These are phyloP conservation scores for Campylorhamphus procurvoides DNA, from an alignment of 2,113 vertebrate species.

Conservation along the genomic window DNA sequence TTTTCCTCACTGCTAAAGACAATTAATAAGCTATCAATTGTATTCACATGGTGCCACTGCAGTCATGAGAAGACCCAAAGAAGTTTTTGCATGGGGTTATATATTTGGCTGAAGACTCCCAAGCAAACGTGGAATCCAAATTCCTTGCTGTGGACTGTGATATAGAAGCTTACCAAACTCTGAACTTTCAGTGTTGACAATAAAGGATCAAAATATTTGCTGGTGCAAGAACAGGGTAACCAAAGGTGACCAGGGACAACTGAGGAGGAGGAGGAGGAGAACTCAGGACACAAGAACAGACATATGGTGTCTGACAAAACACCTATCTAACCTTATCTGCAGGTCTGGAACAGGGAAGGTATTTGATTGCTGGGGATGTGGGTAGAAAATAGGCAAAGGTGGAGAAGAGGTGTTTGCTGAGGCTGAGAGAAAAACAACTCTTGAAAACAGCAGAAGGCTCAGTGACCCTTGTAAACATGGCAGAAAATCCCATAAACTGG, in stretches of 20 bases:
- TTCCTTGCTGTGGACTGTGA: not conserved
- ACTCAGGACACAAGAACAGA: not conserved
- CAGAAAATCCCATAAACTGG: not conserved
- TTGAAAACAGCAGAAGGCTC: not conserved
- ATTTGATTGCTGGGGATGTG: not conserved
- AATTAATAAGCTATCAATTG: not conserved
- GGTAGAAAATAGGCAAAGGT: not conserved
- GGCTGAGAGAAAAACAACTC: not conserved
- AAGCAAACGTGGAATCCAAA: not conserved
- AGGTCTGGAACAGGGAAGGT: not conserved
- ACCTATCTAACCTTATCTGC: not conserved
- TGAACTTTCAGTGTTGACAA: not conserved
- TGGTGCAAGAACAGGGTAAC: not conserved
- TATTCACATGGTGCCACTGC: not conserved
- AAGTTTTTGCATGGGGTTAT: rapidly evolving
- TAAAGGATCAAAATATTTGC: not conserved
- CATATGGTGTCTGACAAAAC: not conserved
- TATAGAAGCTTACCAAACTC: not conserved
- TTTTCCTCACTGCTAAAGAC: not conserved
- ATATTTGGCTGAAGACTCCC: not conserved
- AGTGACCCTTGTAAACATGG: not conserved
- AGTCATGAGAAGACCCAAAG: not conserved
- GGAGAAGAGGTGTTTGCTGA: not conserved
- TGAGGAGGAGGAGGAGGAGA: not conserved
- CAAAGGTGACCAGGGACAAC: not conserved